Percentiles rank a stretch among this genome's conserved stretches.
Conservation (phyloP, 1,140 invertebrate species). For the Rhagoletis pomonella region DNA sequence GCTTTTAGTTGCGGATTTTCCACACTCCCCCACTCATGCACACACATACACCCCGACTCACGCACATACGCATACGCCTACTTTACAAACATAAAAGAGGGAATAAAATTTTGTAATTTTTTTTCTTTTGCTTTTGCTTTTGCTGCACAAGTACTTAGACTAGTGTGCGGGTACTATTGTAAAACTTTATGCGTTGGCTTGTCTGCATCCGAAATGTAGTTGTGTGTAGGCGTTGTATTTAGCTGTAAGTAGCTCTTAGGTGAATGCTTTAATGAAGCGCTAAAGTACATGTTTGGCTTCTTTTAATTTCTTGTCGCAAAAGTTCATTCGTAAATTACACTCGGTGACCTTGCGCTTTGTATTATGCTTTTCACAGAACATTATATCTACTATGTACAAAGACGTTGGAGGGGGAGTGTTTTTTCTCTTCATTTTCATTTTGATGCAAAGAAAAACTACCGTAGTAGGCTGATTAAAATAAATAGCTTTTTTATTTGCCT, state of each 20-base stretch:
- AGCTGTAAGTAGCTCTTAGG: constrained; percentile 38
- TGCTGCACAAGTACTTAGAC: no score
- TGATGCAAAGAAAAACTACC: no score
- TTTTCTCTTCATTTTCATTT: no score
- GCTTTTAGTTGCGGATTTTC: constrained; percentile 30
- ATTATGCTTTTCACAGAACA: background rate
- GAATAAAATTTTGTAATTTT: constrained; percentile 31
- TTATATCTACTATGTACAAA: no score
- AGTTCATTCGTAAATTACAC: constrained; percentile 47
- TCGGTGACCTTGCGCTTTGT: constrained; percentile 16
- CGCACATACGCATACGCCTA: background rate
- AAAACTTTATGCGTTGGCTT: background rate
- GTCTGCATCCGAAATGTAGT: background rate
- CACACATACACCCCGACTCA: background rate
- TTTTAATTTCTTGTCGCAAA: constrained; percentile 47
- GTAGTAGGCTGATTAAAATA: no score
- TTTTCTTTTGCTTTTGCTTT: background rate
- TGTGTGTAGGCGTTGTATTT: constrained; percentile 9
- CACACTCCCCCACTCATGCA: background rate
- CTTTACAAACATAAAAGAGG: constrained; percentile 9
- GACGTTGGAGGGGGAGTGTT: no score
- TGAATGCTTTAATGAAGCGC: constrained; percentile 39
- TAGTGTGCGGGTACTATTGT: no score
- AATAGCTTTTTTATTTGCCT: no score
- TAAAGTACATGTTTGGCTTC: constrained; percentile 45